These are phyloP conservation scores for Emydocephalus ijimae DNA, from an alignment of 2,113 vertebrate genomes.

Conservation along the genomic window DNA sequence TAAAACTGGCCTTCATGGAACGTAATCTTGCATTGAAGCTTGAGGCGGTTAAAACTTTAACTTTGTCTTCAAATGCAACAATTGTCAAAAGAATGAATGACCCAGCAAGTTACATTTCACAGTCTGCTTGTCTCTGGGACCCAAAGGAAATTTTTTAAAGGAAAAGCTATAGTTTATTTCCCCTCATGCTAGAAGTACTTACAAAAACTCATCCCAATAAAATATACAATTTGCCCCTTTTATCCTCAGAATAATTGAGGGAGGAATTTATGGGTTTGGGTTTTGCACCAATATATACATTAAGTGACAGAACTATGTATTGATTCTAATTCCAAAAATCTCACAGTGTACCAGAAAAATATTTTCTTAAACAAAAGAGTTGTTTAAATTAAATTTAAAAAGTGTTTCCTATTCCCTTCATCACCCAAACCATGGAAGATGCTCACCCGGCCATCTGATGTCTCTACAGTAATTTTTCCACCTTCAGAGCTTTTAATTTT, in stretches of 20 bases:
- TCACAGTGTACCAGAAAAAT: background rate
- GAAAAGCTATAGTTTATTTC: background rate
- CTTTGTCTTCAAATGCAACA: background rate
- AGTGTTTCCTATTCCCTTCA: no score
- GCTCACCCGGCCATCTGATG: conserved; percentile 72
- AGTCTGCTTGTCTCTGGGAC: background rate
- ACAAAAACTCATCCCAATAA: background rate
- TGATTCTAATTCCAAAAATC: background rate
- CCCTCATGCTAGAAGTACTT: background rate
- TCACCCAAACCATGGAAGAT: background rate
- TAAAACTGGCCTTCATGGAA: background rate
- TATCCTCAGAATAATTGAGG: background rate
- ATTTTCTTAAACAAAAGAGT: background rate
- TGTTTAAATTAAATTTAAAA: background rate
- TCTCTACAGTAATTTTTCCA: conserved; percentile 76
- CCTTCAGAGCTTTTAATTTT: conserved; percentile 72
- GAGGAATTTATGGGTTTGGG: background rate
- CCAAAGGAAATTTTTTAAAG: background rate
- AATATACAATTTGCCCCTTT: background rate
- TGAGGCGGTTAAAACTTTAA: background rate
- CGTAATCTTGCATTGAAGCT: background rate
- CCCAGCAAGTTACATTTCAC: background rate
- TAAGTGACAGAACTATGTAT: background rate
- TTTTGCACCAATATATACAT: background rate
- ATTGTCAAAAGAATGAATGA: background rate